Evolutionary conservation across 1,140 invertebrate species (phyloP).

Genomic region (Contarinia nasturtii): DNA sequence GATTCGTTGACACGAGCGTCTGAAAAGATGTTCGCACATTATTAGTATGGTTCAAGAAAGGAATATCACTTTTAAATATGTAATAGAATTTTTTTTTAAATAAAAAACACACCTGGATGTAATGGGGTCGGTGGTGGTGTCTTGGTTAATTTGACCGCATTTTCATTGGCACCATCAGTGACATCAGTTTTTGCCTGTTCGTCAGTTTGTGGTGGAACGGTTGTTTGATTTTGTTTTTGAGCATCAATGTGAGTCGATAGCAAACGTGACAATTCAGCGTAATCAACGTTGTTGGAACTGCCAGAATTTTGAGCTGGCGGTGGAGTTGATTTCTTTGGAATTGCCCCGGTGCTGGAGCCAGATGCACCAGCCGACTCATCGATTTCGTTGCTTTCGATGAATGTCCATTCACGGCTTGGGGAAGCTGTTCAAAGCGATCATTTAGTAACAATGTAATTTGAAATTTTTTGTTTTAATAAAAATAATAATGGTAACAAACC

Average conservation of each 20-base stretch:
- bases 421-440: background rate
- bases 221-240: background rate
- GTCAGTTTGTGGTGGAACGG: background rate
- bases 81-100: background rate
- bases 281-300: background rate
- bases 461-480: too few species aligned
- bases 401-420: background rate
- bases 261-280: background rate
- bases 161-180: background rate
- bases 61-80: background rate
- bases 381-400: background rate
- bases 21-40: slow-evolving; percentile 12
- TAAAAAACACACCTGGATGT: background rate
- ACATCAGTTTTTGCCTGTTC: background rate
- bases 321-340: background rate
- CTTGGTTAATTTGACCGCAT: background rate
- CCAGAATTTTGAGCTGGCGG: background rate
- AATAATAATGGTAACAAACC: too few species aligned
- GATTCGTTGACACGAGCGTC: slow-evolving; percentile 38
- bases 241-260: background rate
- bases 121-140: background rate
- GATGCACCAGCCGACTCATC: background rate
- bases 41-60: background rate
- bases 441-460: too few species aligned
- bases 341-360: background rate